Base-by-base conservation (phyloP, 2,113 vertebrate species). In the Salvelinus sp. region DNA sequence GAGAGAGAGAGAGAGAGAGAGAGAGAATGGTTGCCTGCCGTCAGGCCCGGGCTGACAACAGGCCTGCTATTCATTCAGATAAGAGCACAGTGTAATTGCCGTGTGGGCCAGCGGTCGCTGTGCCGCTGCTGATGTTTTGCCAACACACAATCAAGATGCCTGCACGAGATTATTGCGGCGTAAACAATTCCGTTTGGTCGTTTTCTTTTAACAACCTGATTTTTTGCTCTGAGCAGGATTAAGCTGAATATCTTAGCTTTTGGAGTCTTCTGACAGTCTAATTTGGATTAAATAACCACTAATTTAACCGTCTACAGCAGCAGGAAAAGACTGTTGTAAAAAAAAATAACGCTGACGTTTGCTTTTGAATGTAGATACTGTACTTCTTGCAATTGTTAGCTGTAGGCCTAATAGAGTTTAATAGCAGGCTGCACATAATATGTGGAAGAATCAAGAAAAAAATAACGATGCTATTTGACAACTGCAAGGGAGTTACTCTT, bases 91-190 rank as follows among this genome's bases (percentile, higher is more conserved):
- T 66, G 66, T 88, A 87, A 89, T 88, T 81, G 66, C 71, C 3
- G 48, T 28, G 66, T 28, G 70, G 64, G 58, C 50, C 58, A 73
- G 63, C 73, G 79, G 79, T 86, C 83, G 85, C 78, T 73, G 72
- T 75, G 87, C 57, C 10, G 82, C 73, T 23, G 88, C 83, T 88
- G 88, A 84, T 86, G 63, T 82, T 78, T 86, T 88, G 87, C 89
- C 90, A 91, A 80, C 85, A 76, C 86, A 89, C 87, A 87, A 90
- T 88, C 87, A 90, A 91, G 91, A 92, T 91, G 82, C 82, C 82
- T 79, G 75, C 78, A 76, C 57, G 78, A 89, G 88, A 91, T 91
- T 87, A 87, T 74, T 58, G 54, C 0, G 80, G 79, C 75, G 82
- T 87, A 88, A 93, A 91, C 87, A 92, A 84, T 88, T 86, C 81